phyloP scores from a whole-genome alignment of 2,797 vertebrate genomes.

The Salmo trutta region DNA sequence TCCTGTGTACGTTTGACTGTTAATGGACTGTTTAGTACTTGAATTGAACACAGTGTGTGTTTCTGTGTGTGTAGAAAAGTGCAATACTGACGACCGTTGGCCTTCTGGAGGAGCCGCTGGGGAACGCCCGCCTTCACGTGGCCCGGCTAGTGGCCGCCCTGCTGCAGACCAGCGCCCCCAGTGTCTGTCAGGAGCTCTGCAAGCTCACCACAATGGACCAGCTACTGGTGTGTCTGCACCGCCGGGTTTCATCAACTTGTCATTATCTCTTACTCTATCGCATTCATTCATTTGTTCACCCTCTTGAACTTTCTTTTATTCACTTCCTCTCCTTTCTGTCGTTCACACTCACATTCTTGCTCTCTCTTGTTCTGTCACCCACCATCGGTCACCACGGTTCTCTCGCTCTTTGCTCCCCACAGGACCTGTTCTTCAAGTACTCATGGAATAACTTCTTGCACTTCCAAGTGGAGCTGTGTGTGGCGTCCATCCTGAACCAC shows the following conservation, averaged over 20 bases:
- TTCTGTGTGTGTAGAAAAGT: constrained; percentile 75
- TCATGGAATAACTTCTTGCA: constrained; percentile 99
- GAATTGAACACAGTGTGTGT: neutral
- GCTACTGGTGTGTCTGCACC: constrained; percentile 83
- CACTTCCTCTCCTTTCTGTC: constrained; percentile 10
- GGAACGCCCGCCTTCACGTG: constrained; percentile 92
- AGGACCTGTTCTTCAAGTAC: constrained; percentile 99
- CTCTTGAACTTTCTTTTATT: neutral
- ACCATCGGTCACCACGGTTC: neutral
- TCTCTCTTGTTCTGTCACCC: neutral
- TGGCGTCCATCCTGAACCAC: constrained; percentile 89
- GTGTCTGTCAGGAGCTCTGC: constrained; percentile 92
- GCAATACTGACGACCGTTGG: constrained; percentile 97
- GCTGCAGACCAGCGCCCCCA: constrained; percentile 87
- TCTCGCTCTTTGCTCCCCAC: neutral
- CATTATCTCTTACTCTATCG: neutral
- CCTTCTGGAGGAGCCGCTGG: constrained; percentile 92
- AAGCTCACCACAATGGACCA: constrained; percentile 88
- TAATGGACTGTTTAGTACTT: too few species aligned
- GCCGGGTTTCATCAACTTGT: neutral
- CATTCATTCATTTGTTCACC: neutral
- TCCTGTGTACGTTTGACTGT: neutral
- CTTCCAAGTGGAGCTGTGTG: constrained; percentile 97
- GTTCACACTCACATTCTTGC: neutral
- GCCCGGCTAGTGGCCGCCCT: constrained; percentile 90